phyloP scores from a whole-genome alignment of 2,113 vertebrate species.

The Oryzias melastigma region DNA sequence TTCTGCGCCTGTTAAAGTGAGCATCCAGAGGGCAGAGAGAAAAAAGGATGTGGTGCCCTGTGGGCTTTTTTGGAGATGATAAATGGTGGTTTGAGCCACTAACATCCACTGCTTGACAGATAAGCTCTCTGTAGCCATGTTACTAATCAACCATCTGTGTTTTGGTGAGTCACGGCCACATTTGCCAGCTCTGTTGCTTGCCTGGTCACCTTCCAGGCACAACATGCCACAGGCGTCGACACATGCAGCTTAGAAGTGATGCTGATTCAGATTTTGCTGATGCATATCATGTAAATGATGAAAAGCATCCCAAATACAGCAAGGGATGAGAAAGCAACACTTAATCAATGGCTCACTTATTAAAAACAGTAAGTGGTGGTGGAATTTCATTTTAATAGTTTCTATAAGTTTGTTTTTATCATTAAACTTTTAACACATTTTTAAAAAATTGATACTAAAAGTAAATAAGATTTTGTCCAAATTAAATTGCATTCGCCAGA shows the following conservation, averaged over 20 bases:
- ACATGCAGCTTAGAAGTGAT: not conserved
- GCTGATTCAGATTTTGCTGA: slow-evolving; percentile 28
- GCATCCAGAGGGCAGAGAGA: slow-evolving; percentile 11
- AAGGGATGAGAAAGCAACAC: not conserved
- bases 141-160: slow-evolving; percentile 52
- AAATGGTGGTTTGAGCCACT: slow-evolving; percentile 22
- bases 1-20: slow-evolving; percentile 11
- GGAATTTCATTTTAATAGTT: no score
- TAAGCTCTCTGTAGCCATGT: slow-evolving; percentile 29
- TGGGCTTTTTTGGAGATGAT: slow-evolving; percentile 24
- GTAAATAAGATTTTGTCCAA: no score
- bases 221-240: slow-evolving; percentile 21
- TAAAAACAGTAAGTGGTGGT: no score
- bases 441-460: no score
- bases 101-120: slow-evolving; percentile 40
- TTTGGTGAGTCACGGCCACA: slow-evolving; percentile 44
- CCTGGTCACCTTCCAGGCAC: slow-evolving; percentile 26
- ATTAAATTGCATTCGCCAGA: no score
- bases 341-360: not conserved
- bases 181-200: slow-evolving; percentile 28
- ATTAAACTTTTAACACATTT: no score
- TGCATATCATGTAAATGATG: slow-evolving; percentile 4
- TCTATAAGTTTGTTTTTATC: no score
- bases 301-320: not conserved
- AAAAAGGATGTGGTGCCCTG: slow-evolving; percentile 2